Base-by-base conservation (phyloP, 2,888 invertebrate species). In the Cerastis rubricosa region DNA sequence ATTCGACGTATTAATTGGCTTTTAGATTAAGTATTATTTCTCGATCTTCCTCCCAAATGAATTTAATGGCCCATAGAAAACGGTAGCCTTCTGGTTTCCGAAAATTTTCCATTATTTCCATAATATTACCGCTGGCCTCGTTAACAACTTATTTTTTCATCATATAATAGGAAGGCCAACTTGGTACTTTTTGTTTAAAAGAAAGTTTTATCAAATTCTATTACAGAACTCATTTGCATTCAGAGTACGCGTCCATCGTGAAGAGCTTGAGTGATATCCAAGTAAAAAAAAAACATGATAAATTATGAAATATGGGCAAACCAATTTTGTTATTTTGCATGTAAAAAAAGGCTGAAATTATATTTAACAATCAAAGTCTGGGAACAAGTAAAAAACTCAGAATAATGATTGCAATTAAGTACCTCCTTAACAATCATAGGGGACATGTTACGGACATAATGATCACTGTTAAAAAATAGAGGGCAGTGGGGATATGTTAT, bases 141-240 rank as follows among this genome's bases (percentile, higher is more conserved):
- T 90, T 89, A 89, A 90, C 86, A 91, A 89, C 84, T 88, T 89
- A 89, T 87, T 88, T 91, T 90, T 89, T 88, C 89, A 87, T 80
- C 88, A 87, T 64, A 83, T 71, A 64, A 78, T 83, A 87, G 51
- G 12, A 54, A 85, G 86, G 81, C 80, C 83, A 89, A 90, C 89
- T 92, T 91, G 89, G 87, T 88, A 89, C 90, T 92, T 91, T 92
- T 90, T 90, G 91, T 86, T 90, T 83, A 86, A 90, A 89, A 88
- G 81, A 92, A 93, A 93, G 85, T 94, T 93, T 92, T 87, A 88
- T 90, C 88, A 90, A 93, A 93, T 93, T 94, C 89, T 92, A 92
- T 94, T 93, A 92, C 86, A 89, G 81, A 89, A 84, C 91, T 92
- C 91, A 91, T 94, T 93, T 93, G 91, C 92, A 94, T 94, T 94